Evolutionary conservation across 1,140 invertebrate genomes (phyloP), one percentile per base, ranked within the genome.

Genomic region (Conus betulinus): DNA sequence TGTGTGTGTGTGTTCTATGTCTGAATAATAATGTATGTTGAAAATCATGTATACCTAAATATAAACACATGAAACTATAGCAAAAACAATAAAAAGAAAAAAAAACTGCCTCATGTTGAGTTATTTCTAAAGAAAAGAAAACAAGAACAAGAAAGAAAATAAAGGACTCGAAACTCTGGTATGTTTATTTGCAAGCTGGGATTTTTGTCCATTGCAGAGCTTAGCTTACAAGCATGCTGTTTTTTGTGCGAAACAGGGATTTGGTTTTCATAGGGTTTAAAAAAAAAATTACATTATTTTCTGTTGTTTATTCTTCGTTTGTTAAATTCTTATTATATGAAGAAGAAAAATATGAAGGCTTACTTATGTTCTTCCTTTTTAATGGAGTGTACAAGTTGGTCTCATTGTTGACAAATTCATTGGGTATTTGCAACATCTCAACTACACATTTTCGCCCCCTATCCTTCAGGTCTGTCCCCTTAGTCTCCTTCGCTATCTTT

Each of bases 331-430:
- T 63, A 20, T 63, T 63, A 20, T 20, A 63, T 63, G 11, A 11
- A 63, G 17, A 63, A 20, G 17, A 63, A 63, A 63, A 63, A 20
- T 11, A 13, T 20, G 10, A 13, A 13, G 60, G 60, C 60, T 63
- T 63, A 13, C 11, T 63, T 63, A 13, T 63, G 60, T 63, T 63
- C 10, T 63, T 63, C 17, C 17, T 13, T 63, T 63, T 63, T 63
- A 63, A 23, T 60, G 39, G 17, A 60, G 15, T 23, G 60, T 17
- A 67, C 20, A 39, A 7, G 20, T 0, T 52, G 39, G 7, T 82
- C 20, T 20, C 79, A 82, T 82, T 82, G 53, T 82, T 82, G 39
- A 82, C 79, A 82, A 20, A 82, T 5, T 55, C 39, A 51, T 55
- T 20, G 23, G 20, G 39, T 55, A 55, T 55, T 17, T 15, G 23